Percentiles rank a stretch among this genome's conserved stretches.
These are phyloP conservation scores for Tapirus terrestris DNA, from an alignment of 2,113 vertebrate species.

Conservation along the genomic window DNA sequence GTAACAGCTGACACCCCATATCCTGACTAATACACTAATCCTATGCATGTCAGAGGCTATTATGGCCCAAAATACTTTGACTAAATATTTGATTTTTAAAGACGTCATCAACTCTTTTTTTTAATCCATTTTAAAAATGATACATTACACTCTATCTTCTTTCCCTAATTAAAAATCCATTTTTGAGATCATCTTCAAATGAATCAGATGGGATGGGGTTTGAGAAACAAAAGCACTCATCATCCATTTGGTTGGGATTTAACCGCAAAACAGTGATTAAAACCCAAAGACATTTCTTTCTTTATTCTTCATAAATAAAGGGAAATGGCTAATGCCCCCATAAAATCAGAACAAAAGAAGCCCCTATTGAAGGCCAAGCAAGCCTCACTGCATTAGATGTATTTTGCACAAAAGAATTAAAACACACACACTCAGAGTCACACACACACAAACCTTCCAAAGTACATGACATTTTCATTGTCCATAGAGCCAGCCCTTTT, in stretches of 20 bases:
- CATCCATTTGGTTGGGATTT: conserved; percentile 74
- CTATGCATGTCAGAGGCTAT: background rate
- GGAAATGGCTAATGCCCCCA: conserved; percentile 67
- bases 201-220: conserved; percentile 69
- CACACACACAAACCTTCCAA: conserved; percentile 14
- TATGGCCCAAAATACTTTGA: background rate
- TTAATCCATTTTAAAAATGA: background rate
- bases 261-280: conserved; percentile 81
- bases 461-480: conserved; percentile 78
- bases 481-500: conserved; percentile 69
- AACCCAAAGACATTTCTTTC: conserved; percentile 75
- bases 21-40: background rate
- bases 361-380: conserved; percentile 69
- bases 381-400: conserved; percentile 68
- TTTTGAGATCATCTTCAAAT: conserved; percentile 47
- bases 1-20: background rate
- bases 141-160: conserved; percentile 23
- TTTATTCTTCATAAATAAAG: conserved; percentile 76
- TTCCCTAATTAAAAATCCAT: conserved; percentile 79
- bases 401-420: conserved; percentile 73
- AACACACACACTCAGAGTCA: background rate
- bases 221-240: conserved; percentile 75
- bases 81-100: background rate
- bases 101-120: background rate
- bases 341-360: conserved; percentile 67